phyloP scores from a whole-genome alignment of 2,888 invertebrate genomes.

The Thymelicus sylvestris region DNA sequence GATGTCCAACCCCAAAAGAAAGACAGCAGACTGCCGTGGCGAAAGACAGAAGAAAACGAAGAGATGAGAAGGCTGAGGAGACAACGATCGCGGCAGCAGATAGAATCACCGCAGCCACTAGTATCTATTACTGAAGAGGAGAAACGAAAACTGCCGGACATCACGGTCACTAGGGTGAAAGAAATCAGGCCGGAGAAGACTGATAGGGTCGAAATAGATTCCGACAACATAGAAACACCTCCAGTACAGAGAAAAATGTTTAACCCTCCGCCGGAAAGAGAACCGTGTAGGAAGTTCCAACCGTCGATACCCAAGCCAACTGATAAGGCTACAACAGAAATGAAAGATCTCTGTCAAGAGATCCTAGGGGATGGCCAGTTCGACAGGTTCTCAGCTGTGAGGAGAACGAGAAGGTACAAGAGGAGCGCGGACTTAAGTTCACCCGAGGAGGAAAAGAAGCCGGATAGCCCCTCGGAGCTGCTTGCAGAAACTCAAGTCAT shows the following conservation, averaged over 20 bases:
- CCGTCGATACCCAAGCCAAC: constrained; percentile 57
- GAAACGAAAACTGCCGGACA: constrained; percentile 81
- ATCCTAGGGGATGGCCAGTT: constrained; percentile 91
- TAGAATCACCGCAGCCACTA: constrained; percentile 69
- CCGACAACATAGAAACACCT: constrained; percentile 96
- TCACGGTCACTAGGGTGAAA: constrained; percentile 64
- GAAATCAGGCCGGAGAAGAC: constrained; percentile 57
- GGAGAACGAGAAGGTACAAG: constrained; percentile 93
- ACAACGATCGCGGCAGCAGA: constrained; percentile 83
- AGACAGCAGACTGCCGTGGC: constrained; percentile 91
- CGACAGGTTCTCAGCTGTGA: constrained; percentile 92
- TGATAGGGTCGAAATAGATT: constrained; percentile 93
- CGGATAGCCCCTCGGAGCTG: constrained; percentile 70
- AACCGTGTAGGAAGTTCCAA: constrained; percentile 84
- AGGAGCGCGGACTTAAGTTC: constrained; percentile 85
- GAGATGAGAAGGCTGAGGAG: constrained; percentile 85
- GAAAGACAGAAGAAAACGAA: constrained; percentile 89
- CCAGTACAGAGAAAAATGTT: constrained; percentile 90
- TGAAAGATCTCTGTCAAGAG: constrained; percentile 79
- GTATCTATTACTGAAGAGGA: constrained; percentile 87
- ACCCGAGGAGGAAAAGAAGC: constrained; percentile 83
- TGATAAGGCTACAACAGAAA: constrained; percentile 69
- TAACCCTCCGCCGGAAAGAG: constrained; percentile 86
- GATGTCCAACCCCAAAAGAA: constrained; percentile 89
- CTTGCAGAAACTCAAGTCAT: constrained; percentile 83